phyloP scores from a whole-genome alignment of 2,113 vertebrate species.

The Caranx melampygus region DNA sequence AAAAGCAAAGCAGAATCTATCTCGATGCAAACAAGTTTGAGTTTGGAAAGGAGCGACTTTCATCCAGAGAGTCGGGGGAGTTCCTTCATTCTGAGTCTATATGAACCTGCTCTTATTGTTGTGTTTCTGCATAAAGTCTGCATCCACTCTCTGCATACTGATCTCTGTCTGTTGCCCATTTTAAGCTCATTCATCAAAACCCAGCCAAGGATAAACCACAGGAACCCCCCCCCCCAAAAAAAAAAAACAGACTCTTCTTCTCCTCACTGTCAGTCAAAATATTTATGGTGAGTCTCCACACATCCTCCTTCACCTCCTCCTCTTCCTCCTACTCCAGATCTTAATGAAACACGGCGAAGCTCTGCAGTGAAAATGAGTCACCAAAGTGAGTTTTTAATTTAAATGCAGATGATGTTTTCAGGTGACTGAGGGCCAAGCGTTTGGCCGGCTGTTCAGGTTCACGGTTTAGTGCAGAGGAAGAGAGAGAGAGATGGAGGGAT shows the following conservation, averaged over 20 bases:
- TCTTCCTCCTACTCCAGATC: slow-evolving; percentile 5
- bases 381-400: slow-evolving; percentile 32
- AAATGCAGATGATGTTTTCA: slow-evolving; percentile 57
- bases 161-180: neutral
- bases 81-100: neutral
- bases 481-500: neutral
- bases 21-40: neutral
- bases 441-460: slow-evolving; percentile 32
- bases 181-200: neutral
- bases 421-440: slow-evolving; percentile 42
- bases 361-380: slow-evolving; percentile 11
- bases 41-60: neutral
- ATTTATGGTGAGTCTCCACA: neutral
- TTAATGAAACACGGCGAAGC: slow-evolving; percentile 24
- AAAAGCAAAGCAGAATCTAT: neutral
- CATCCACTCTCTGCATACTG: neutral
- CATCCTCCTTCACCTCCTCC: slow-evolving; percentile 2
- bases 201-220: neutral
- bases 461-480: neutral
- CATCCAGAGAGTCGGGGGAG: neutral
- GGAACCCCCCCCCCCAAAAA: neutral
- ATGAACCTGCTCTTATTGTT: neutral
- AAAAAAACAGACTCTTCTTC: neutral
- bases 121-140: neutral
- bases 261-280: slow-evolving; percentile 3